These are phyloP conservation scores for Octomys mimax DNA, from an alignment of 2,797 vertebrate genomes.

Conservation along the genomic window DNA sequence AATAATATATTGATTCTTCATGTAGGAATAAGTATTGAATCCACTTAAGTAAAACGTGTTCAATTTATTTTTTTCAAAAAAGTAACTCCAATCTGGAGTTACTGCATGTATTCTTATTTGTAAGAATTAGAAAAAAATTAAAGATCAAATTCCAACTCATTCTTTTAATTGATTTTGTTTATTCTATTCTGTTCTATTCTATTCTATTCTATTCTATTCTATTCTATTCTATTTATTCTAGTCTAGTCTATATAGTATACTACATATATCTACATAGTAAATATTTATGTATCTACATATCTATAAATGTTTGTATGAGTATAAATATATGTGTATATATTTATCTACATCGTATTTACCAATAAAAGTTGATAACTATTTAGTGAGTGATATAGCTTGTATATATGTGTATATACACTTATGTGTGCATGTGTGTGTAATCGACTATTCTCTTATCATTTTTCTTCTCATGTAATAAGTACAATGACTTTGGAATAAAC, in stretches of 20 bases:
- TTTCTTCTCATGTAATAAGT: neutral
- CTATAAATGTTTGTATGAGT: neutral
- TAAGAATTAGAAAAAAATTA: constrained; percentile 1
- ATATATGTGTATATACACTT: neutral
- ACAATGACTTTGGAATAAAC: neutral
- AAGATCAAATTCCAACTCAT: constrained; percentile 8
- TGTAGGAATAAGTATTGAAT: neutral
- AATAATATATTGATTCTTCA: neutral
- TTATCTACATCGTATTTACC: neutral
- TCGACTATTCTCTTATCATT: neutral
- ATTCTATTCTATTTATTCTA: too few relatives aligned
- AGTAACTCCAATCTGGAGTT: neutral
- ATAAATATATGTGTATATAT: neutral
- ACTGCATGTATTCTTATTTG: too few relatives aligned
- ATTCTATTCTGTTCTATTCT: too few relatives aligned
- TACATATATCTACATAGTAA: neutral
- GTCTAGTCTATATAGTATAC: neutral
- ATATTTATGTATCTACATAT: neutral
- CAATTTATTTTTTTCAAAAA: neutral
- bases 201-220: too few relatives aligned
- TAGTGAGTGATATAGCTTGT: too few relatives aligned
- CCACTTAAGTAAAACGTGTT: neutral
- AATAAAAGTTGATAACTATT: neutral
- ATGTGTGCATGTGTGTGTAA: neutral
- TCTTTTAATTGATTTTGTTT: neutral